Conservation (phyloP, 2,888 invertebrate species). For the Drosophila sordidula region DNA sequence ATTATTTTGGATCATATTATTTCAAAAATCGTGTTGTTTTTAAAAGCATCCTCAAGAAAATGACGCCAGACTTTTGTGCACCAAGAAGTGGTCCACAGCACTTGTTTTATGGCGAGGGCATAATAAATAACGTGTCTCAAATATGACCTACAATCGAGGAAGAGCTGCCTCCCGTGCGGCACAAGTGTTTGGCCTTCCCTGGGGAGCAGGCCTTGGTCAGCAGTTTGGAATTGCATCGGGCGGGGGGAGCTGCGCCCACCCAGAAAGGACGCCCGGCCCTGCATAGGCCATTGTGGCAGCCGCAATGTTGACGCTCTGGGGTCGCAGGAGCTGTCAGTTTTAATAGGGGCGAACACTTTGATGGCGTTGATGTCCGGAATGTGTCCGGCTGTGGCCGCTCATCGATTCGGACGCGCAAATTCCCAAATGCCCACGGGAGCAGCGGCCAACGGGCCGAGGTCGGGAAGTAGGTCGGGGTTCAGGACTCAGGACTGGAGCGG, state of each 20-base stretch:
- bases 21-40: too few relatives aligned
- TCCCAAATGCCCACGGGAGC: slow-evolving; percentile 67
- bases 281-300: slow-evolving; percentile 56
- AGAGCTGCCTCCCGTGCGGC: slow-evolving; percentile 29
- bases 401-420: slow-evolving; percentile 62
- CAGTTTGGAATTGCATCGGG: slow-evolving; percentile 38
- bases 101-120: too few relatives aligned
- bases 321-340: slow-evolving; percentile 61
- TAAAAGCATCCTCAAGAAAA: too few relatives aligned
- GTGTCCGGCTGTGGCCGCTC: slow-evolving; percentile 37
- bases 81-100: too few relatives aligned
- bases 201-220: slow-evolving; percentile 67
- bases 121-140: not conserved
- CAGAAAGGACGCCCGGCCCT: slow-evolving; percentile 35
- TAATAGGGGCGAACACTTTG: slow-evolving; percentile 75
- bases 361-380: slow-evolving; percentile 58
- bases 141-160: slow-evolving; percentile 11
- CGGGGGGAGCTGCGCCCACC: too few relatives aligned
- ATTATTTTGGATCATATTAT: too few relatives aligned
- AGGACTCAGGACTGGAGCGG: not conserved
- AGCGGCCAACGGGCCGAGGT: slow-evolving; percentile 31
- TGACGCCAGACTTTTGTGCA: too few relatives aligned
- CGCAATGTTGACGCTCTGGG: slow-evolving; percentile 67
- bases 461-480: not conserved
- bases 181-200: slow-evolving; percentile 53